Percentiles rank a stretch among this genome's conserved stretches.
Evolutionary conservation across 2,888 invertebrate species (phyloP).

Genomic region (Liposcelis brunnea): DNA sequence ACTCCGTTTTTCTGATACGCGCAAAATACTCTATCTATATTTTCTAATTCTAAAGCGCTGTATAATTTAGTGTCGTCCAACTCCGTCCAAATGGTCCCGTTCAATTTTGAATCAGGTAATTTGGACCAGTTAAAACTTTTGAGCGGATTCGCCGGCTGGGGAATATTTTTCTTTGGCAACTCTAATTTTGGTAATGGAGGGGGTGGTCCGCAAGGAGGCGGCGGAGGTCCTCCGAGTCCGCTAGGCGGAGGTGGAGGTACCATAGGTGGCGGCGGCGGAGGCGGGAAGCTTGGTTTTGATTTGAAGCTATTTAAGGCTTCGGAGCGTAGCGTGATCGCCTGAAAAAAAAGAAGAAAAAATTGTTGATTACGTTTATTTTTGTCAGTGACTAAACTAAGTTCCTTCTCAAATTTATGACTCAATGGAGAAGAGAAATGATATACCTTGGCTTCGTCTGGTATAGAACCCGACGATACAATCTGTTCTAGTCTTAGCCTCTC

Average conservation of each 20-base stretch:
- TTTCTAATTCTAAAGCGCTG: slow-evolving; percentile 74
- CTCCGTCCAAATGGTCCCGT: slow-evolving; percentile 90
- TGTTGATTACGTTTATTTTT: too few relatives aligned
- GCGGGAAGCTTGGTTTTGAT: slow-evolving; percentile 24
- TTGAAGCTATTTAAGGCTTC: neutral
- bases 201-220: slow-evolving; percentile 24
- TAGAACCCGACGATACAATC: slow-evolving; percentile 74
- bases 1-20: slow-evolving; percentile 88
- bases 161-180: slow-evolving; percentile 58
- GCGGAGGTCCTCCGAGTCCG: slow-evolving; percentile 27
- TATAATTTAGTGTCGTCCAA: slow-evolving; percentile 86
- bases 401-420: too few relatives aligned
- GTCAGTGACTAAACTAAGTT: too few relatives aligned
- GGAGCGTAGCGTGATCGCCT: slow-evolving; percentile 2
- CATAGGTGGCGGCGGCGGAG: slow-evolving; percentile 40
- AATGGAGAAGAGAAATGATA: slow-evolving; percentile 13
- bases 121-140: slow-evolving; percentile 98
- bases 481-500: slow-evolving; percentile 70
- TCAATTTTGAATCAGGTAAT: slow-evolving; percentile 74
- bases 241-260: slow-evolving; percentile 35
- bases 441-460: slow-evolving; percentile 84
- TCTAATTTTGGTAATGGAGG: slow-evolving; percentile 18
- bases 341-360: slow-evolving; percentile 1
- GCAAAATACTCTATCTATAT: slow-evolving; percentile 84
- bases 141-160: slow-evolving; percentile 78